A percentile compares a stretch with the other conserved stretches of the same genome.
phyloP scores from a whole-genome alignment of 2,888 invertebrate genomes.

The Muscina levida region DNA sequence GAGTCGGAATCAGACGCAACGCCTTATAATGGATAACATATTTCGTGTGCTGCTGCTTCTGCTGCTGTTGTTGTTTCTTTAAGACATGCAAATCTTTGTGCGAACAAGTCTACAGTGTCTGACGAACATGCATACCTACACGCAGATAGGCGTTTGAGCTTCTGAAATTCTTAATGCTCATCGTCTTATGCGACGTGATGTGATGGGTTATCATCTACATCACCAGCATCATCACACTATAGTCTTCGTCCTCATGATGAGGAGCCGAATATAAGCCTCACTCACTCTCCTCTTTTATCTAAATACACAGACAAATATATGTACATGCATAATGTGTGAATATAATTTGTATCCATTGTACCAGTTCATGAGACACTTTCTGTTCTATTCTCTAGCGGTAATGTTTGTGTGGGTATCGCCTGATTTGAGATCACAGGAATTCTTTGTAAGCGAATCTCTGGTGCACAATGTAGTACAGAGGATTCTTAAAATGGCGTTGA shows the following conservation, averaged over 20 bases:
- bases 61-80: not conserved
- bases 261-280: too few species aligned
- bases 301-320: not conserved
- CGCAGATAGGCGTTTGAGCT: too few species aligned
- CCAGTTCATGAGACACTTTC: not conserved
- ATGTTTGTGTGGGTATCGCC: not conserved
- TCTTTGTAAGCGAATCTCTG: too few species aligned
- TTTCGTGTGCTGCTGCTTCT: not conserved
- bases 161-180: too few species aligned
- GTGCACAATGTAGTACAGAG: not conserved
- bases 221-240: too few species aligned
- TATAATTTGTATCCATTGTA: slow-evolving; percentile 2
- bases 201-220: too few species aligned
- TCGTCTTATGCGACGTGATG: too few species aligned
- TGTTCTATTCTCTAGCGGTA: too few species aligned
- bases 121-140: not conserved
- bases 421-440: too few species aligned
- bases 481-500: not conserved
- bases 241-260: too few species aligned
- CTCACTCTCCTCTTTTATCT: not conserved
- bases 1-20: not conserved
- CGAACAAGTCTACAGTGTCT: not conserved
- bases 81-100: slow-evolving; percentile 10
- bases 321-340: not conserved
- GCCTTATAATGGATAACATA: not conserved